phyloP scores from a whole-genome alignment of 2,888 invertebrate species.

The Hirtodrosophila cameraria region DNA sequence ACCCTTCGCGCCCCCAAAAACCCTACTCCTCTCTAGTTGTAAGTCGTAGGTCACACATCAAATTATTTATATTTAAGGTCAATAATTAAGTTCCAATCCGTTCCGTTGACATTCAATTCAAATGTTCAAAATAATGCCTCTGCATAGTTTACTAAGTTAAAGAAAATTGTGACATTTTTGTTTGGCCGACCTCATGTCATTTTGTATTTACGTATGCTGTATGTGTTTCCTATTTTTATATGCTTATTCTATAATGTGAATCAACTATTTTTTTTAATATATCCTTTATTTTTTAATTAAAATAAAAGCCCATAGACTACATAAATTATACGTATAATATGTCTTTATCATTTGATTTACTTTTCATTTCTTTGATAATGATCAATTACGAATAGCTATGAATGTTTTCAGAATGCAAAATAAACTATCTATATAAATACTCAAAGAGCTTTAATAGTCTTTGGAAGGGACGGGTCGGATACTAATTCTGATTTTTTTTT shows the following conservation, averaged over 20 bases:
- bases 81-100: slow-evolving; percentile 13
- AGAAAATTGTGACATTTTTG: not conserved
- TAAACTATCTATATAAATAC: slow-evolving; percentile 41
- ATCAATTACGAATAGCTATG: slow-evolving; percentile 31
- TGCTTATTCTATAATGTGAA: slow-evolving; percentile 15
- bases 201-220: slow-evolving; percentile 16
- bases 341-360: not conserved
- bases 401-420: slow-evolving; percentile 49
- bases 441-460: not conserved
- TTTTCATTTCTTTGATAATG: slow-evolving; percentile 13
- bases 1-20: too few species aligned
- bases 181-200: slow-evolving; percentile 3
- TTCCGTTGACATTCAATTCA: slow-evolving; percentile 2
- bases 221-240: slow-evolving; percentile 14
- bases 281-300: not conserved
- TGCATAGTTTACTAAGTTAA: slow-evolving; percentile 21
- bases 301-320: slow-evolving; percentile 12
- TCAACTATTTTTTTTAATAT: slow-evolving; percentile 7
- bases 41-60: slow-evolving; percentile 5
- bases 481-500: too few species aligned
- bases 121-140: slow-evolving; percentile 8
- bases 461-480: too few species aligned
- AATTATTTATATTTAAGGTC: slow-evolving; percentile 24
- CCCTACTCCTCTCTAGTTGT: slow-evolving; percentile 5
- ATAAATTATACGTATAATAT: not conserved